These are phyloP conservation scores for Cheirogaleus medius DNA, from an alignment of 2,113 vertebrate genomes.

Conservation along the genomic window DNA sequence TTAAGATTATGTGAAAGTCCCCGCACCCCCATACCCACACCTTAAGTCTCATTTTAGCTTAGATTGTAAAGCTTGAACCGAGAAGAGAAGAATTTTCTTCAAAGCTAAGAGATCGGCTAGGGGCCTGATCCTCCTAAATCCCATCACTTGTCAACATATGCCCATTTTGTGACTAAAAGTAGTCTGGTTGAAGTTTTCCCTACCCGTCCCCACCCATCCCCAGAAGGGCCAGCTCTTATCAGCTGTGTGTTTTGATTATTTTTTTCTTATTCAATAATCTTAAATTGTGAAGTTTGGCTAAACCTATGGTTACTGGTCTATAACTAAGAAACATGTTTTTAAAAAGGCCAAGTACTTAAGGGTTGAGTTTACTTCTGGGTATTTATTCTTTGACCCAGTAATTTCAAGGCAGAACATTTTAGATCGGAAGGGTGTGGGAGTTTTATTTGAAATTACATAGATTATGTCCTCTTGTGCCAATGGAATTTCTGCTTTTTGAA, in stretches of 20 bases:
- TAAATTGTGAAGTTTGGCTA: constrained; percentile 27
- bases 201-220: not conserved
- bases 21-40: no score
- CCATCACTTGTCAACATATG: not conserved
- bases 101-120: not conserved
- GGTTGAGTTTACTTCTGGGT: constrained; percentile 45
- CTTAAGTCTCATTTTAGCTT: not conserved
- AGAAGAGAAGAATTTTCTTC: not conserved
- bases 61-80: not conserved
- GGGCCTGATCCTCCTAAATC: not conserved
- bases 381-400: constrained; percentile 52
- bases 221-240: not conserved
- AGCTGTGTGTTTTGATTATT: not conserved
- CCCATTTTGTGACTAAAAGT: not conserved
- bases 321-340: not conserved
- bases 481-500: constrained; percentile 47
- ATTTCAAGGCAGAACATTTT: constrained; percentile 21
- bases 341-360: constrained; percentile 29
- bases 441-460: not conserved
- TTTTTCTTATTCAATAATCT: not conserved
- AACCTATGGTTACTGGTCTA: constrained; percentile 2
- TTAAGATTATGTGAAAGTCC: not conserved
- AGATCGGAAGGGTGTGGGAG: not conserved
- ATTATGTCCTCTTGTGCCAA: constrained; percentile 35
- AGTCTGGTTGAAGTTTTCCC: not conserved